Conservation (phyloP, 2,797 vertebrate genomes). For the Dermochelys coriacea region DNA sequence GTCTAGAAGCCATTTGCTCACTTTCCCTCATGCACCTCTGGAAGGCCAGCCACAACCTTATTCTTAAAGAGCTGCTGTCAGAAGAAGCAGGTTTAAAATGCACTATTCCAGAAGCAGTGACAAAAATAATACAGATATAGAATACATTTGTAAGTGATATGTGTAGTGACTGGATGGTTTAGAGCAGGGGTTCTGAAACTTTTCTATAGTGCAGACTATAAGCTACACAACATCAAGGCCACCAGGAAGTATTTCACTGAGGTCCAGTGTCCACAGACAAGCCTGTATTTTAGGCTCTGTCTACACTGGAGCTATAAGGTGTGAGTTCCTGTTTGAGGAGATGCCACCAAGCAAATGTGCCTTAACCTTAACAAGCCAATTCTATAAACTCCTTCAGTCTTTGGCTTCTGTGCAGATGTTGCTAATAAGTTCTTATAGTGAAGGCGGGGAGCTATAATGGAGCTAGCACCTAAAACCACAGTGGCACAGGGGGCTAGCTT, state of each 20-base stretch:
- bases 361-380: background rate
- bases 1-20: background rate
- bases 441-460: background rate
- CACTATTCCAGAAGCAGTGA: background rate
- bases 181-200: background rate
- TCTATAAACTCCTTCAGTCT: background rate
- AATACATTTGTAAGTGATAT: background rate
- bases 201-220: background rate
- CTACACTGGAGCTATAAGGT: too few species aligned
- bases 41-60: background rate
- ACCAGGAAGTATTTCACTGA: background rate
- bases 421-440: background rate
- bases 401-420: background rate
- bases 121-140: background rate
- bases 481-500: too few species aligned
- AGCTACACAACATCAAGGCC: background rate
- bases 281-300: too few species aligned
- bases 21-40: background rate
- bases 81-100: background rate
- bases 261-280: background rate
- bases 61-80: slow-evolving; percentile 3
- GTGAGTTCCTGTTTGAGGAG: too few species aligned
- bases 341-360: background rate
- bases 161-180: fast-evolving
- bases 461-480: too few species aligned